These are phyloP conservation scores for Lutraria lutraria DNA, from an alignment of 2,888 invertebrate species.

Conservation along the genomic window DNA sequence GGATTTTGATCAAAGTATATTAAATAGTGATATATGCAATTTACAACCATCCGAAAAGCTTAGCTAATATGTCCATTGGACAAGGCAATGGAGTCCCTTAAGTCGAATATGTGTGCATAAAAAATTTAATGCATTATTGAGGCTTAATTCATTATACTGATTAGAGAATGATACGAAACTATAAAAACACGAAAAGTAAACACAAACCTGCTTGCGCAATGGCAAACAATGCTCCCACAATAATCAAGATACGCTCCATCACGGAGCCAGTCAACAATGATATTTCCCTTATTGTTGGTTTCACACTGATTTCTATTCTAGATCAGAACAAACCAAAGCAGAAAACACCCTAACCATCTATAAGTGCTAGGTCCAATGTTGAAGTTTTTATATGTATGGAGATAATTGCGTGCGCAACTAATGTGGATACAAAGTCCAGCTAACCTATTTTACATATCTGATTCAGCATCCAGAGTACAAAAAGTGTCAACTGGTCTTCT, in stretches of 20 bases:
- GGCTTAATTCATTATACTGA: background rate
- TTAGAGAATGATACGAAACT: background rate
- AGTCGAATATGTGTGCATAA: too few relatives aligned
- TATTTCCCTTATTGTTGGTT: background rate
- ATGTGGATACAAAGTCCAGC: conserved; percentile 47
- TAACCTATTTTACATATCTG: conserved; percentile 39
- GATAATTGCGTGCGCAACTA: conserved; percentile 44
- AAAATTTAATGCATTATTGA: background rate
- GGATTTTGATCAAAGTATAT: too few relatives aligned
- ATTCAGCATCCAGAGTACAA: conserved; percentile 35
- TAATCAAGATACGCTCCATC: conserved; percentile 38
- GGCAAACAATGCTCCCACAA: conserved; percentile 33
- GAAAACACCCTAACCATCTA: background rate
- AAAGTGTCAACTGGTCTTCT: background rate
- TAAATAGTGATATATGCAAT: too few relatives aligned
- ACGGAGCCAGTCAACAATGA: conserved; percentile 1
- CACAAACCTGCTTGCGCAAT: conserved; percentile 31
- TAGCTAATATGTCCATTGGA: too few relatives aligned
- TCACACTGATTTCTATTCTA: background rate
- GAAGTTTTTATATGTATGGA: background rate
- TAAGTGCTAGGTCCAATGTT: conserved; percentile 9
- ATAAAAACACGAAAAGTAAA: background rate
- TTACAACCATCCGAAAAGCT: too few relatives aligned
- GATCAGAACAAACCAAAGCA: background rate
- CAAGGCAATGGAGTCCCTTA: too few relatives aligned